These are phyloP conservation scores for Linnaemya vulpina DNA, from an alignment of 2,888 invertebrate species.

Conservation along the genomic window DNA sequence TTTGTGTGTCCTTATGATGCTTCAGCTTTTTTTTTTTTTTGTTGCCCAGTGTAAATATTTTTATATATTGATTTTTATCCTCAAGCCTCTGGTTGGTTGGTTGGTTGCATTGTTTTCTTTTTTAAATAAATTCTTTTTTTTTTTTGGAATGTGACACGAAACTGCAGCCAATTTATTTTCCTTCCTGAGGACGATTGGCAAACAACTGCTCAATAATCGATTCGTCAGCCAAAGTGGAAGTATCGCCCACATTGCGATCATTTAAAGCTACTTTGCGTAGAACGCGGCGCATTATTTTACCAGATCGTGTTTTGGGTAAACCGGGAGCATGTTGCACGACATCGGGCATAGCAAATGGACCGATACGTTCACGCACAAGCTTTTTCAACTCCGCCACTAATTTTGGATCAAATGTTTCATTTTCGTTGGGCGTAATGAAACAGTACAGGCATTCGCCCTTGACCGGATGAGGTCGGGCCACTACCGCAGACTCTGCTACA, in stretches of 20 bases:
- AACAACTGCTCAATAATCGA: slow-evolving; percentile 92
- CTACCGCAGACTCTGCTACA: slow-evolving; percentile 98
- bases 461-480: slow-evolving; percentile 95
- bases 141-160: slow-evolving; percentile 34
- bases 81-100: slow-evolving; percentile 48
- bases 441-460: slow-evolving; percentile 99
- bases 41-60: not conserved
- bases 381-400: slow-evolving; percentile 89
- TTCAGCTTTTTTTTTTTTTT: slow-evolving; percentile 10
- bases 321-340: slow-evolving; percentile 96
- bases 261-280: slow-evolving; percentile 96
- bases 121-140: slow-evolving; percentile 1
- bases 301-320: slow-evolving; percentile 97
- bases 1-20: slow-evolving; percentile 6
- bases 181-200: slow-evolving; percentile 86
- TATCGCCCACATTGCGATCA: slow-evolving; percentile 95
- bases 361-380: slow-evolving; percentile 94
- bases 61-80: slow-evolving; percentile 29
- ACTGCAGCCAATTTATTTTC: slow-evolving; percentile 76
- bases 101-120: slow-evolving; percentile 13
- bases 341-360: slow-evolving; percentile 98
- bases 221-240: slow-evolving; percentile 96
- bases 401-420: slow-evolving; percentile 87
- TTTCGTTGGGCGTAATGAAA: slow-evolving; percentile 95
- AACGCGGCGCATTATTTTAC: slow-evolving; percentile 98